Conservation (phyloP, 1,140 invertebrate genomes). For the Drosophila truncata region DNA sequence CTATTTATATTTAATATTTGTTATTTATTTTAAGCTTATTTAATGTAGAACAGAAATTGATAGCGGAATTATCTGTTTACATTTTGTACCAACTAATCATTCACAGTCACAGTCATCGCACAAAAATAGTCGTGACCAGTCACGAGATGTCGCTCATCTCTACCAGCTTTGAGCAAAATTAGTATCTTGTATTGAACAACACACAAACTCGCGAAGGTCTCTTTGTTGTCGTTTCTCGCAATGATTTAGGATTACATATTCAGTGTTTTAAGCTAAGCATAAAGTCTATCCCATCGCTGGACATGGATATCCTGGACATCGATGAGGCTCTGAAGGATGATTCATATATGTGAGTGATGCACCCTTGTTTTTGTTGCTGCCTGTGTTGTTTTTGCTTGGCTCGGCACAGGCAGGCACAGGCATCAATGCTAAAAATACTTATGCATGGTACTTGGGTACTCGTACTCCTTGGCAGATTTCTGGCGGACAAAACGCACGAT, state of each 20-base stretch:
- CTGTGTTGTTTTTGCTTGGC: constrained; percentile 13
- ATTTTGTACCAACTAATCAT: neutral
- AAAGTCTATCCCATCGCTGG: constrained; percentile 45
- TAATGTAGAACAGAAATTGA: neutral
- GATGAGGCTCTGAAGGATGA: constrained; percentile 84
- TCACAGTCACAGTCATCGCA: constrained; percentile 8
- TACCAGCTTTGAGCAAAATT: constrained; percentile 45
- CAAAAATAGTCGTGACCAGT: constrained; percentile 26
- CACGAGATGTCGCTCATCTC: constrained; percentile 17
- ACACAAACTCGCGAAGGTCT: constrained; percentile 37
- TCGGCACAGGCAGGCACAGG: constrained; percentile 8
- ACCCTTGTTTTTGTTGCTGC: constrained; percentile 23
- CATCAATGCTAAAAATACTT: constrained; percentile 56
- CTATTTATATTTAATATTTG: neutral
- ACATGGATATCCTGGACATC: constrained; percentile 84
- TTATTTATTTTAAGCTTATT: neutral
- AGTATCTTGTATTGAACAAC: constrained; percentile 51
- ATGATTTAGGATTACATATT: constrained; percentile 40
- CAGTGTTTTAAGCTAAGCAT: constrained; percentile 46
- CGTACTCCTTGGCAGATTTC: constrained; percentile 65
- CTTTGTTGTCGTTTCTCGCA: constrained; percentile 49
- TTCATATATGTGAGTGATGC: constrained; percentile 82
- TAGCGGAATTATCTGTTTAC: neutral
- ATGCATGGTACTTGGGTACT: constrained; percentile 15
- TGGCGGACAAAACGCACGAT: constrained; percentile 82